These are phyloP conservation scores for Odontomyia ornata DNA, from an alignment of 2,888 invertebrate species.

Conservation along the genomic window DNA sequence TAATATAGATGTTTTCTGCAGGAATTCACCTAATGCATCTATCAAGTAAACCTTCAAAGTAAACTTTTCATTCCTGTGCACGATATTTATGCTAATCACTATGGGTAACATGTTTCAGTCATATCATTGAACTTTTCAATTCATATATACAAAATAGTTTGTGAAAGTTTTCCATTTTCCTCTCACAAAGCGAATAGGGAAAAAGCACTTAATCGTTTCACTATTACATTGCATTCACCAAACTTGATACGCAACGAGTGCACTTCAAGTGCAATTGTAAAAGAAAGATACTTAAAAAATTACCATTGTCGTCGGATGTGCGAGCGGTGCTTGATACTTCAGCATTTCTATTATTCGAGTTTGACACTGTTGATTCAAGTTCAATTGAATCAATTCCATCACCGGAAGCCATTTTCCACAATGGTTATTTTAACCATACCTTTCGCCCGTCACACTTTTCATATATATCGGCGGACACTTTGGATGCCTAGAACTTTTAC, in stretches of 20 bases:
- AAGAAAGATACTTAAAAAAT: not conserved
- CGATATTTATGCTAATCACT: too few relatives aligned
- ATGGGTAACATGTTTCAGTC: not conserved
- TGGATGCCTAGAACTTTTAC: not conserved
- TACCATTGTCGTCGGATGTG: conserved; percentile 50
- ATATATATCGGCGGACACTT: conserved; percentile 17
- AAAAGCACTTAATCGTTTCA: not conserved
- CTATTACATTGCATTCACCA: not conserved
- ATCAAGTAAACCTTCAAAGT: too few relatives aligned
- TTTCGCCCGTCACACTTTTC: conserved; percentile 11
- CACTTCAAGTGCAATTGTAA: not conserved
- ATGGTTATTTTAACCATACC: conserved; percentile 35
- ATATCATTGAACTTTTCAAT: not conserved
- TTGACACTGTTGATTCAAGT: conserved; percentile 74
- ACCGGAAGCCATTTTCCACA: conserved; percentile 80
- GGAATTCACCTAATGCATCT: not conserved
- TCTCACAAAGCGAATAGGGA: not conserved
- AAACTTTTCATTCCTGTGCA: too few relatives aligned
- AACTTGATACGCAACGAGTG: too few relatives aligned
- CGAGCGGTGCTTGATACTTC: conserved; percentile 62
- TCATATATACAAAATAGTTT: not conserved
- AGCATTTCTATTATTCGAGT: conserved; percentile 70
- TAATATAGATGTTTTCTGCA: not conserved
- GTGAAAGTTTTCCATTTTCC: not conserved
- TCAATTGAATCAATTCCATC: conserved; percentile 83